Percentiles rank a stretch among this genome's conserved stretches.
Conservation (phyloP, 2,888 invertebrate species). For the Xylocampa areola region DNA sequence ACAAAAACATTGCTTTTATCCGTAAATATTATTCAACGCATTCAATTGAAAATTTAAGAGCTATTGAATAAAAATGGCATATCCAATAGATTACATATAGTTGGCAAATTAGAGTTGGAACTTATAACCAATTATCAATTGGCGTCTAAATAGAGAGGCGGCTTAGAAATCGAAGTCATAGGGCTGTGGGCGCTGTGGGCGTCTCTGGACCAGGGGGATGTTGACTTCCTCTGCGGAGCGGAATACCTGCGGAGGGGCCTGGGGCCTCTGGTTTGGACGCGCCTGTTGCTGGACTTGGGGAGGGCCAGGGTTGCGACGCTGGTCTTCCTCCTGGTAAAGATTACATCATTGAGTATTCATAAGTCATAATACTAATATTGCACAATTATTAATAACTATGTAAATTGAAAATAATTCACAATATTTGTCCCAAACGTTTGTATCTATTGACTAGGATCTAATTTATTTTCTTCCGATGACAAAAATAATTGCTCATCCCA, state of each 20-base stretch:
- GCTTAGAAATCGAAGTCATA: slow-evolving; percentile 84
- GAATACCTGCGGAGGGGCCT: slow-evolving; percentile 91
- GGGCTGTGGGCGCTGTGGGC: slow-evolving; percentile 91
- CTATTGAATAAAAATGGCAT: slow-evolving; percentile 39
- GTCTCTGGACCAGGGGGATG: slow-evolving; percentile 94
- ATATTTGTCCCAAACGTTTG: neutral
- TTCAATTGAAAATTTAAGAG: slow-evolving; percentile 15
- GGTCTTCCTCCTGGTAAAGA: slow-evolving; percentile 70
- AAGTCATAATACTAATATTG: too few relatives aligned
- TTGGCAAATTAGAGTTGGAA: slow-evolving; percentile 26
- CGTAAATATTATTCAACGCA: neutral
- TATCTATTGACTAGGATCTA: neutral
- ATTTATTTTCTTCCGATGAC: too few relatives aligned
- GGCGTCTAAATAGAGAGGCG: slow-evolving; percentile 39
- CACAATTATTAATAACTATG: too few relatives aligned
- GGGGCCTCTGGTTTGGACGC: slow-evolving; percentile 70
- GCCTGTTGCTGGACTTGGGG: slow-evolving; percentile 58
- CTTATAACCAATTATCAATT: slow-evolving; percentile 35
- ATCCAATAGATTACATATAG: slow-evolving; percentile 24
- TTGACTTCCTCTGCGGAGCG: slow-evolving; percentile 96
- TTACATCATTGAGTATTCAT: neutral
- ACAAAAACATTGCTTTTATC: neutral
- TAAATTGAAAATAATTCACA: too few relatives aligned
- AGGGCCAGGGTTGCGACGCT: slow-evolving; percentile 69
- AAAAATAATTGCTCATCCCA: too few relatives aligned